Evolutionary conservation across 2,113 vertebrate genomes (phyloP), one percentile per base, ranked within the genome.

Genomic region (Mesocricetus auratus): DNA sequence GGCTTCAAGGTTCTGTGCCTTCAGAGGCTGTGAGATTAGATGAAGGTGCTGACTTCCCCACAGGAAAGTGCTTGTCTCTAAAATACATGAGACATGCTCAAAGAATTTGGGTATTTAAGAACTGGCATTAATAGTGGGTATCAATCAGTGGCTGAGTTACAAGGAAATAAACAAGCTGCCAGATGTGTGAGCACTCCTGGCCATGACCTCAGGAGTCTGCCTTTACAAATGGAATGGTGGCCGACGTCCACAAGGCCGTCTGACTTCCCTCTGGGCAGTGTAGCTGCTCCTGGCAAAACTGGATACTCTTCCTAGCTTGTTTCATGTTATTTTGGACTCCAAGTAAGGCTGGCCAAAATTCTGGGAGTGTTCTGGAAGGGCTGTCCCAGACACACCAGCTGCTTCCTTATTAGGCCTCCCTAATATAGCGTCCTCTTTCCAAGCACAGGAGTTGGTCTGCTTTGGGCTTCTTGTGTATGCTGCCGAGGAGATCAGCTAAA

Each of bases 331-430:
- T 96, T 73, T 97, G 95, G 94, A 95, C 39, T 90, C 87, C 73
- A 74, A 93, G 60, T 15, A 62, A 94, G 95, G 64, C 91, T 90
- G 93, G 91, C 79, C 71, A 69, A 90, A 79, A 66, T 33, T 82
- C 47, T 83, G 47, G 81, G 94, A 86, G 95, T 86, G 79, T 94
- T 95, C 53, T 92, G 36, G 42, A 91, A 97, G 77, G 86, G 77
- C 81, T 95, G 82, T 60, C 77, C 90, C 90, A 96, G 96, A 97
- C 97, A 95, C 88, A 95, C 90, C 97, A 96, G 94, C 88, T 93
- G 96, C 90, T 96, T 94, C 79, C 94, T 92, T 78, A 74, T 75
- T 89, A 91, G 95, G 60, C 62, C 29, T 96, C 62, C 82, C 89
- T 79, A 94, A 96, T 89, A 93, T 66, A 96, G 92, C 60, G n/a